Evolutionary conservation across 2,113 vertebrate species (phyloP).

Genomic region (Lagopus leucura): DNA sequence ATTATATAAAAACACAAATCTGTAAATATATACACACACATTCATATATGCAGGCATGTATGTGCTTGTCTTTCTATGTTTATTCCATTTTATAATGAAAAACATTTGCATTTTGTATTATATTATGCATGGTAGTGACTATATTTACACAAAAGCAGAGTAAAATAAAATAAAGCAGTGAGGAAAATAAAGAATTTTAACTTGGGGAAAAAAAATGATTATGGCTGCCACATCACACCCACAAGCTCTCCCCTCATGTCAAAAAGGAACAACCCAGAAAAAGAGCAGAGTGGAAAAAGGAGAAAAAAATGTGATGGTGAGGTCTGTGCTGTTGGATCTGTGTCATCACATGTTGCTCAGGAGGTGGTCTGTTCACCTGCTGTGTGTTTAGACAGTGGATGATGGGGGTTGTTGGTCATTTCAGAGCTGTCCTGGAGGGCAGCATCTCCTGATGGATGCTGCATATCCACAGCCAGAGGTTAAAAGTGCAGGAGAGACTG

Average conservation of each 20-base stretch:
- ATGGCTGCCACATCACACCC: neutral
- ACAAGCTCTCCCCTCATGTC: neutral
- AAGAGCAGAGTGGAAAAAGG: neutral
- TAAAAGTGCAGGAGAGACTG: neutral
- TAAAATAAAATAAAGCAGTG: neutral
- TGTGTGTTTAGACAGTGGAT: neutral
- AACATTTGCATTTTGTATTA: neutral
- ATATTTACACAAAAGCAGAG: neutral
- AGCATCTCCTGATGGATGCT: neutral
- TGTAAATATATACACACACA: neutral
- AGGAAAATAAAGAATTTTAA: neutral
- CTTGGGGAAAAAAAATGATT: neutral
- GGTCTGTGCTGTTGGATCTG: neutral
- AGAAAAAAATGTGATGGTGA: neutral
- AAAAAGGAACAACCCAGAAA: neutral
- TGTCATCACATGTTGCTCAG: neutral
- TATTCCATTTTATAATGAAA: neutral
- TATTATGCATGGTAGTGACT: neutral
- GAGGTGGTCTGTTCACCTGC: conserved; percentile 39
- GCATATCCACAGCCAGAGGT: conserved; percentile 41
- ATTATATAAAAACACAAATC: neutral
- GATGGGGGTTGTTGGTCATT: neutral
- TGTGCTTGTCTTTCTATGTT: neutral
- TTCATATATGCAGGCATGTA: neutral
- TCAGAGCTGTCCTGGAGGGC: neutral